Evolutionary conservation across 2,888 invertebrate species (phyloP).

Genomic region (Brachyptera risi): DNA sequence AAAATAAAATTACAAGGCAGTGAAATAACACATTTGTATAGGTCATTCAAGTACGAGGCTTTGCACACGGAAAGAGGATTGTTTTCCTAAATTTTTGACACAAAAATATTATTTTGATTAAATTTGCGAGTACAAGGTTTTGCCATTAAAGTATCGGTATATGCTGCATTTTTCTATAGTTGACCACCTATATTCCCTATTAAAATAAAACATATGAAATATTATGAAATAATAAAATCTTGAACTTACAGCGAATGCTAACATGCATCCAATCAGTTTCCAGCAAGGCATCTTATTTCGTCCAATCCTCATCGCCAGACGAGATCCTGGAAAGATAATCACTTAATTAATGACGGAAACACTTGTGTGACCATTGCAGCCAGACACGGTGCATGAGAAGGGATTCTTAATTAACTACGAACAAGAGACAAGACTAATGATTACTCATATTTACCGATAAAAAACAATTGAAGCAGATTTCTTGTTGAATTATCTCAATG

Average conservation of each 20-base stretch:
- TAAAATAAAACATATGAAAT: too few relatives aligned
- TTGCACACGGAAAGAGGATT: too few relatives aligned
- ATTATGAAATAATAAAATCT: too few relatives aligned
- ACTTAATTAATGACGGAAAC: background rate
- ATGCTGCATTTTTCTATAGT: too few relatives aligned
- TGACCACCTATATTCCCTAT: too few relatives aligned
- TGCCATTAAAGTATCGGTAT: too few relatives aligned
- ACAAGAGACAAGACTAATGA: conserved; percentile 11
- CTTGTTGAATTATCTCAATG: background rate
- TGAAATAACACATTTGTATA: too few relatives aligned
- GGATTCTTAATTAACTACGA: conserved; percentile 4
- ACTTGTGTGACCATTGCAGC: background rate
- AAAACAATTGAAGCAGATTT: background rate
- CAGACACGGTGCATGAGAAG: conserved; percentile 1
- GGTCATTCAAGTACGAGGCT: too few relatives aligned
- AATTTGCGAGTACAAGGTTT: too few relatives aligned
- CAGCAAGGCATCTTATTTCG: conserved; percentile 28
- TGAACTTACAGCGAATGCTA: conserved; percentile 28
- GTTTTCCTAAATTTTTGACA: too few relatives aligned
- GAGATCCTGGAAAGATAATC: conserved; percentile 11
- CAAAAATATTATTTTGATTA: too few relatives aligned
- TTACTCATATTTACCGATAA: conserved; percentile 6
- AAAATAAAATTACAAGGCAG: too few relatives aligned
- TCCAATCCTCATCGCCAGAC: conserved; percentile 27
- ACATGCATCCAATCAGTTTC: conserved; percentile 26